These are phyloP conservation scores for Biston betularia DNA, from an alignment of 2,888 invertebrate species.

Conservation along the genomic window DNA sequence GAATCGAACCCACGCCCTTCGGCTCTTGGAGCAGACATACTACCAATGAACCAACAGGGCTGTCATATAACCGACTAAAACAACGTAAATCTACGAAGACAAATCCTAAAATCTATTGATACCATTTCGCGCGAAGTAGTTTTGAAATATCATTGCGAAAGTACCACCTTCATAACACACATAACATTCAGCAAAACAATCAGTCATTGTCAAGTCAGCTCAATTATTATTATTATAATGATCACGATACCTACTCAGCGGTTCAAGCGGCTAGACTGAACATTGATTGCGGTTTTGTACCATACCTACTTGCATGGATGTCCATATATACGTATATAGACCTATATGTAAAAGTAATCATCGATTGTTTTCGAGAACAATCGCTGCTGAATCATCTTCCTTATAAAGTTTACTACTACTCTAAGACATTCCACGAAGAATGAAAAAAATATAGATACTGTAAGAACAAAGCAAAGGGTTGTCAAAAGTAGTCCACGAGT, in stretches of 20 bases:
- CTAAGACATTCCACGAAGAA: not conserved
- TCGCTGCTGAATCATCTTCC: slow-evolving; percentile 12
- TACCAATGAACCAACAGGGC: too few species aligned
- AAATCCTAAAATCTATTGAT: not conserved
- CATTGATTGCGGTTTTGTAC: slow-evolving; percentile 9
- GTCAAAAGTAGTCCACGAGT: too few species aligned
- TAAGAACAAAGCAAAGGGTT: too few species aligned
- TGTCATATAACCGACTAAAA: too few species aligned
- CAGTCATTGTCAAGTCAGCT: slow-evolving; percentile 37
- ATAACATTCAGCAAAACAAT: slow-evolving; percentile 20
- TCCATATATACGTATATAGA: not conserved
- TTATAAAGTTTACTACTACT: not conserved
- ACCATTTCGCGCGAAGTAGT: not conserved
- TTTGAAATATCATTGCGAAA: slow-evolving; percentile 15
- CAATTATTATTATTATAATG: slow-evolving; percentile 27
- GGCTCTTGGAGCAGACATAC: too few species aligned
- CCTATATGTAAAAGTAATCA: not conserved
- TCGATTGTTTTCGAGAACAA: slow-evolving; percentile 11
- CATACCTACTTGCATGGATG: not conserved
- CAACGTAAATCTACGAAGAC: not conserved
- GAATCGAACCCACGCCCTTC: too few species aligned
- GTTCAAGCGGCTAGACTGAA: slow-evolving; percentile 6
- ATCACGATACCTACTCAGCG: slow-evolving; percentile 13
- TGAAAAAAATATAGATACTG: not conserved
- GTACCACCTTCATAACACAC: slow-evolving; percentile 1